A percentile compares a stretch with the other conserved stretches of the same genome.
Evolutionary conservation across 2,797 vertebrate genomes (phyloP).

Genomic region (Falco cherrug): DNA sequence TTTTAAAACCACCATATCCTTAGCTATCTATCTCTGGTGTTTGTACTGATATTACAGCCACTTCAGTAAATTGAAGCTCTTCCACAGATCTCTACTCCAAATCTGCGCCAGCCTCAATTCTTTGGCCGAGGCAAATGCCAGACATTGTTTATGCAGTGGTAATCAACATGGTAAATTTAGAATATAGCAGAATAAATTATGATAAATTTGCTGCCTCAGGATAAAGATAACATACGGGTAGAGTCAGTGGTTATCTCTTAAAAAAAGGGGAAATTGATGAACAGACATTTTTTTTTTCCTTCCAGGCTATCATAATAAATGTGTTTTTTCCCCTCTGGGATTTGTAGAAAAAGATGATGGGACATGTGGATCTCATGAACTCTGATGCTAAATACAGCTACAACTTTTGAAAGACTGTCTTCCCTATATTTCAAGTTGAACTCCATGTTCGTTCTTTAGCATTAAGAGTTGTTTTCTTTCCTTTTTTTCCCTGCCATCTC

Average conservation of each 20-base stretch:
- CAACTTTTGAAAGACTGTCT: slow-evolving; percentile 52
- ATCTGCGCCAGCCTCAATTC: slow-evolving; percentile 65
- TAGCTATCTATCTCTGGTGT: slow-evolving; percentile 73
- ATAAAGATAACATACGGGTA: slow-evolving; percentile 80
- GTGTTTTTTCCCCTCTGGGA: slow-evolving; percentile 48
- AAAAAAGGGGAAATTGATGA: slow-evolving; percentile 76
- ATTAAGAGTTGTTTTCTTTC: not conserved
- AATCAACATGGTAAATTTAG: slow-evolving; percentile 85
- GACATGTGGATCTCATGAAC: slow-evolving; percentile 74
- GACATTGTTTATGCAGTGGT: slow-evolving; percentile 82
- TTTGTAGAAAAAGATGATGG: slow-evolving; percentile 69
- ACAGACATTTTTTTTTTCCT: slow-evolving; percentile 64
- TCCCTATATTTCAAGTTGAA: slow-evolving; percentile 50
- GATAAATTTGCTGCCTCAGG: slow-evolving; percentile 81
- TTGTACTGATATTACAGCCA: slow-evolving; percentile 73
- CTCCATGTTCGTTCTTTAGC: slow-evolving; percentile 17
- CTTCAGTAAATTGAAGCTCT: slow-evolving; percentile 74
- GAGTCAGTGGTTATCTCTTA: slow-evolving; percentile 73
- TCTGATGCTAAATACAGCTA: slow-evolving; percentile 71
- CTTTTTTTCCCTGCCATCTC: not conserved
- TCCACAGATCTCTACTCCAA: slow-evolving; percentile 73
- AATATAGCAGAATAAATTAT: slow-evolving; percentile 85
- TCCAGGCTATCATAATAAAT: slow-evolving; percentile 70
- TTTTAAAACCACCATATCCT: slow-evolving; percentile 37
- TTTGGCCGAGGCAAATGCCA: slow-evolving; percentile 72